Evolutionary conservation across 2,113 vertebrate species (phyloP), one percentile per base, ranked within the genome.

Genomic region (Chitala chitala): DNA sequence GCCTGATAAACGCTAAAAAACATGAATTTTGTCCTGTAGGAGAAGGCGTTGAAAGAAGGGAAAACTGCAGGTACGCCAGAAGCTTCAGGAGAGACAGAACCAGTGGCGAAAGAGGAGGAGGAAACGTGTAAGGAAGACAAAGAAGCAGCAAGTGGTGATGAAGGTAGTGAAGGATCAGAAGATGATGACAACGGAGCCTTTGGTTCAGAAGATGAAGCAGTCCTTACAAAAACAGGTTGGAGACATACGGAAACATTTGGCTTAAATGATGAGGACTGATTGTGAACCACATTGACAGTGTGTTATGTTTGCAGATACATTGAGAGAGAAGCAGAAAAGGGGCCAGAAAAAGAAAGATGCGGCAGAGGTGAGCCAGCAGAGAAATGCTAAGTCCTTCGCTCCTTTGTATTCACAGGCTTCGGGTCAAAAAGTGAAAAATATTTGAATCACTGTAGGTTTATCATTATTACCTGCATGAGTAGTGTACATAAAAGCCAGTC

Each of bases 221-320:
- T 98, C 74, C 90, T 96, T 50, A 92, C 91, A 54, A 92, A 94
- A 93, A 92, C 95, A 80, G 96, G 96, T 97, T 2, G 75, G 76
- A 22, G 22, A 10, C 12, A 12, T 17, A 22, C 31, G 38, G 5
- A 44, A 1, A 4, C n/a, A n/a, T n/a, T n/a, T n/a, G 64, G 40
- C 40, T 66, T 66, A 10, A 13, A 8, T 22, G 20, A 69, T 31
- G 48, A 46, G 46, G 44, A 17, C 53, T 50, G 46, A 53, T n/a
- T 69, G 64, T 46, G 40, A 10, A 46, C 9, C 2, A 1, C 20
- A 22, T 26, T 69, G 68, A 66, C n/a, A 6, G 7, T 3, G 13
- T 44, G 9, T 44, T 3, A 13, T 46, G 3, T 17, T 71, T 76
- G 0, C 69, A 99, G 96, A 99, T 82, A 95, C 86, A 0, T 55